Evolutionary conservation across 2,888 invertebrate species (phyloP), one percentile per base, ranked within the genome.

Genomic region (Chrysina gloriosa): DNA sequence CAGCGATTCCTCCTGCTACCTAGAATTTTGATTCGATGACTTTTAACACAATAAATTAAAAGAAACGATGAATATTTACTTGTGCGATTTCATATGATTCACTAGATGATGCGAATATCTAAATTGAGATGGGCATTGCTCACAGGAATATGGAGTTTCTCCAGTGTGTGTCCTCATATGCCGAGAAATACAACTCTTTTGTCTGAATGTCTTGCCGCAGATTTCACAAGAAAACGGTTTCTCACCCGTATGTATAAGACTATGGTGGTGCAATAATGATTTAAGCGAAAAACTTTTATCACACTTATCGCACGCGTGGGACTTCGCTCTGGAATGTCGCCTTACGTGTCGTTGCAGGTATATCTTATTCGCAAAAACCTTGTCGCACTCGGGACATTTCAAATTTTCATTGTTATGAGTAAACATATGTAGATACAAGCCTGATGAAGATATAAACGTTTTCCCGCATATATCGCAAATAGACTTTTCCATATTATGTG

Each of bases 161-260:
- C 29, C 42, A 1, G 63, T 42, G 7, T 63, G 63, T 16, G 19
- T 27, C 23, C 63, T 39, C 63, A 63, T 63, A 63, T 63, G 63
- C 11, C 21, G 11, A 2, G 11, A 25, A 16, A 42, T 25, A 45
- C 25, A 23, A 29, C 14, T 16, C n/a, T 14, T 4, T 19, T 63
- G 42, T 14, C 63, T 29, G 9, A 63, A 42, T 3, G 29, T n/a
- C 14, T 52, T 52, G 1, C 19, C 63, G 9, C 63, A 63, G 5
- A 42, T 23, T 1, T 42, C 25, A 16, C 63, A 63, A 3, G 42
- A 14, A 21, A 25, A 45, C 9, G 63, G 63, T 25, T 63, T 63
- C 16, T 42, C 63, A 1, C 42, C 47, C 5, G 42, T 42, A 14
- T 63, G 63, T 3, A 42, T 63, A 14, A 25, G 19, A 4, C 27